Evolutionary conservation across 2,113 vertebrate genomes (phyloP), one percentile per base, ranked within the genome.

Genomic region (Urocitellus parryii): DNA sequence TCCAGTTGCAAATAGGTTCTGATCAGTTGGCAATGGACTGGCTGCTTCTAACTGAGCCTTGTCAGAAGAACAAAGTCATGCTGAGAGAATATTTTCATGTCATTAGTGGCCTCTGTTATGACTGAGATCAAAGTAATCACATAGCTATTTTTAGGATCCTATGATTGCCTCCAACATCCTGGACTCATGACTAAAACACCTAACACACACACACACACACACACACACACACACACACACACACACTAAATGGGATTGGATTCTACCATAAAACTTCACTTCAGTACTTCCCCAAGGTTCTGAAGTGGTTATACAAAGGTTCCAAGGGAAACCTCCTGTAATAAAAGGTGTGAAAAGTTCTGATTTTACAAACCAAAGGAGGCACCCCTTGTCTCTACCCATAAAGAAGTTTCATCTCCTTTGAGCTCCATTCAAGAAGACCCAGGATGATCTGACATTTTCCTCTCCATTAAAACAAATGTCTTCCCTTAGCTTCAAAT

Each of bases 291-390:
- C 80, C 45, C n/a, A 45, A 79, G 11, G 48, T 39, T 80, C 70
- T 48, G 65, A 14, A 34, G n/a, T 84, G 58, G 2, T 84, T 95
- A 82, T 79, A 90, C 90, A 94, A 97, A 85, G 2, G 25, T 84
- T 94, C 37, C 68, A 27, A 27, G 63, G 27, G 53, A 94, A 96
- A 61, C 18, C 20, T 51, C 22, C 45, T 68, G 4, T 88, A 88
- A 72, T 88, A 78, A 85, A 90, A 88, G 13, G 61, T 95, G 76
- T 91, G 13, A 77, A 80, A 87, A 68, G 17, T 86, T 95, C 70
- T 91, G 39, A 95, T 87, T 95, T 96, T 96, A 93, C 25, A 91
- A 79, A 83, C 39, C 8, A 80, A 93, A 87, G 78, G 4, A 78
- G 22, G 17, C 3, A 61, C n/a, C n/a, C 11, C 2, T n/a, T 48